Percentiles rank a stretch among this genome's conserved stretches.
Evolutionary conservation across 2,888 invertebrate genomes (phyloP).

Genomic region (Arenicola marina): DNA sequence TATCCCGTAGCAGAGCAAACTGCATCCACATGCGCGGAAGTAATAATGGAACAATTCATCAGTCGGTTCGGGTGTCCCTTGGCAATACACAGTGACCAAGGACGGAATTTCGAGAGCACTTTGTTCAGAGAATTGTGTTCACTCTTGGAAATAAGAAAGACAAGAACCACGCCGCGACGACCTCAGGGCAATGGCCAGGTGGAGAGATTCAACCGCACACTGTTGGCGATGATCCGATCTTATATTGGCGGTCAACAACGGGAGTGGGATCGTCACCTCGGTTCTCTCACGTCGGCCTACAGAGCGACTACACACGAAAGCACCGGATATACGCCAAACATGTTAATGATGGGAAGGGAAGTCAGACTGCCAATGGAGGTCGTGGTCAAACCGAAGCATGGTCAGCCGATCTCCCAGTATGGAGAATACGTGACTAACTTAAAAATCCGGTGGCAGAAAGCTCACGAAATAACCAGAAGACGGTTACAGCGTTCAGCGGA

Average conservation of each 20-base stretch:
- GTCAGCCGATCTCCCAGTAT: not conserved
- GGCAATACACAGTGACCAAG: no score
- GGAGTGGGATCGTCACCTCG: slow-evolving; percentile 28
- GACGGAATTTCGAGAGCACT: no score
- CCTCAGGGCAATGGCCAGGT: slow-evolving; percentile 26
- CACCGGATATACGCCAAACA: slow-evolving; percentile 27
- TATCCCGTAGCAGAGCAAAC: no score
- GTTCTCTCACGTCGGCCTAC: slow-evolving; percentile 27
- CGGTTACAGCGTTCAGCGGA: not conserved
- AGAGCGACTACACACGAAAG: slow-evolving; percentile 22
- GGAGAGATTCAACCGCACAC: slow-evolving; percentile 27
- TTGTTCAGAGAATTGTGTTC: no score
- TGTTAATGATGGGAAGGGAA: slow-evolving; percentile 29
- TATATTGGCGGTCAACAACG: slow-evolving; percentile 20
- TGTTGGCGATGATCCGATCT: slow-evolving; percentile 23
- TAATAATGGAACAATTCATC: no score
- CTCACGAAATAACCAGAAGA: slow-evolving; percentile 10
- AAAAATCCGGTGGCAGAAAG: not conserved
- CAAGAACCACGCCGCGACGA: slow-evolving; percentile 20
- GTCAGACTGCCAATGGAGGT: slow-evolving; percentile 24
- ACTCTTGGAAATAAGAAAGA: slow-evolving; percentile 19
- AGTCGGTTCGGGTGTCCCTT: no score
- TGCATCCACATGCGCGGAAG: no score
- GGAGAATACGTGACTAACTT: slow-evolving; percentile 6
- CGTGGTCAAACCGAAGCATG: slow-evolving; percentile 3